A percentile compares a stretch with the other conserved stretches of the same genome.
Evolutionary conservation across 2,888 invertebrate genomes (phyloP).

Genomic region (Trimorus sp.): DNA sequence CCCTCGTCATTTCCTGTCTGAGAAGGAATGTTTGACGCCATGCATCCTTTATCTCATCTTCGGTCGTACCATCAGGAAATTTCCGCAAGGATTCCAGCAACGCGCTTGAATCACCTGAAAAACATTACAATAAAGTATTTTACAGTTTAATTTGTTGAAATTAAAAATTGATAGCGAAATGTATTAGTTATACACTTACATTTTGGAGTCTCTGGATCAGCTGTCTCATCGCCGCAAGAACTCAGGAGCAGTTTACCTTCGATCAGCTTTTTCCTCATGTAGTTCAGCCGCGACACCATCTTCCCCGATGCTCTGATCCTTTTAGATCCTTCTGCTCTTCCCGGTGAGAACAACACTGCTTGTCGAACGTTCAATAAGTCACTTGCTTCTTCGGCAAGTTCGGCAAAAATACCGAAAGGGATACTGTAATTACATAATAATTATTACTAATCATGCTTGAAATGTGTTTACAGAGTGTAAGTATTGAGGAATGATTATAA

Average conservation of each 20-base stretch:
- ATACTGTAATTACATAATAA: constrained; percentile 3
- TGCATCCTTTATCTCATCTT: neutral
- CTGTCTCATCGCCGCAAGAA: neutral
- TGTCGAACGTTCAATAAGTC: no score
- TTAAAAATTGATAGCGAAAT: no score
- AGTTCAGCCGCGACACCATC: neutral
- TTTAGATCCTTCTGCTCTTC: constrained; percentile 7
- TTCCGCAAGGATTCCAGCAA: no score
- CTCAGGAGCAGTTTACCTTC: neutral
- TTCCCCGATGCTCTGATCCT: constrained; percentile 16
- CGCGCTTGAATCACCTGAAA: no score
- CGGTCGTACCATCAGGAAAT: no score
- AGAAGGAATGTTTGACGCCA: constrained; percentile 1
- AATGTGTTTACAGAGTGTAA: no score
- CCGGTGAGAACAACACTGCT: no score
- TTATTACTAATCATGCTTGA: no score
- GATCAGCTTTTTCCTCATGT: constrained; percentile 17
- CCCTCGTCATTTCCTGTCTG: constrained; percentile 6
- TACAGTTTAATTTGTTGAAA: no score
- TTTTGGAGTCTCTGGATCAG: neutral
- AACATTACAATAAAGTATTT: no score
- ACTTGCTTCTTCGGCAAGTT: constrained; percentile 19
- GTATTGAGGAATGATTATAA: no score
- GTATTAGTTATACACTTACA: no score
- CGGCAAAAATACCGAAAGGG: neutral